phyloP scores from a whole-genome alignment of 1,140 invertebrate genomes.

The Adoxophyes honmai region DNA sequence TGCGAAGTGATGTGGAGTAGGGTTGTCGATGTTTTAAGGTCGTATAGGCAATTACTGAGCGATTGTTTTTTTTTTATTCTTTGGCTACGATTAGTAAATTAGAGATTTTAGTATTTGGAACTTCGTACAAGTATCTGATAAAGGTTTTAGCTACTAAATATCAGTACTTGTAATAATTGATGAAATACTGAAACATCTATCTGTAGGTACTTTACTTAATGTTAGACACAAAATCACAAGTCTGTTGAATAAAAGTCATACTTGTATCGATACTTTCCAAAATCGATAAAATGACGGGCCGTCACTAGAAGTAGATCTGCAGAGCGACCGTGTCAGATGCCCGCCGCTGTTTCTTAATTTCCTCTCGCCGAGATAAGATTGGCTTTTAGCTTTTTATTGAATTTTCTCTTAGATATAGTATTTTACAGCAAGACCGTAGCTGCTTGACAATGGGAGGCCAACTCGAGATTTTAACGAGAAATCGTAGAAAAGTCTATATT shows the following conservation, averaged over 20 bases:
- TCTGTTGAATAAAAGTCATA: no score
- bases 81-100: no score
- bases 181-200: no score
- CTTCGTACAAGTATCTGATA: no score
- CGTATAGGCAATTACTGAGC: no score
- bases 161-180: no score
- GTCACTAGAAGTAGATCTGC: slow-evolving; percentile 59
- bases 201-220: no score
- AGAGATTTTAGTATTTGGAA: no score
- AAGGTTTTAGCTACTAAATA: no score
- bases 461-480: slow-evolving; percentile 8
- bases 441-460: slow-evolving; percentile 4
- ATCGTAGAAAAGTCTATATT: background rate
- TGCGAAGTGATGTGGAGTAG: slow-evolving; percentile 43
- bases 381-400: slow-evolving; percentile 77
- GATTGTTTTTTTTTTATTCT: no score
- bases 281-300: slow-evolving; percentile 26
- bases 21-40: slow-evolving; percentile 18
- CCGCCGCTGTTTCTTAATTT: slow-evolving; percentile 76
- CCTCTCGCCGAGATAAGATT: slow-evolving; percentile 73
- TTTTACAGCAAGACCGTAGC: slow-evolving; percentile 49
- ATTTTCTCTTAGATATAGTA: slow-evolving; percentile 67
- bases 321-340: slow-evolving; percentile 72
- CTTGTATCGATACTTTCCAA: no score
- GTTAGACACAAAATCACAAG: no score